A percentile compares a stretch with the other conserved stretches of the same genome.
These are phyloP conservation scores for Homarus americanus DNA, from an alignment of 1,140 invertebrate species.

Conservation along the genomic window DNA sequence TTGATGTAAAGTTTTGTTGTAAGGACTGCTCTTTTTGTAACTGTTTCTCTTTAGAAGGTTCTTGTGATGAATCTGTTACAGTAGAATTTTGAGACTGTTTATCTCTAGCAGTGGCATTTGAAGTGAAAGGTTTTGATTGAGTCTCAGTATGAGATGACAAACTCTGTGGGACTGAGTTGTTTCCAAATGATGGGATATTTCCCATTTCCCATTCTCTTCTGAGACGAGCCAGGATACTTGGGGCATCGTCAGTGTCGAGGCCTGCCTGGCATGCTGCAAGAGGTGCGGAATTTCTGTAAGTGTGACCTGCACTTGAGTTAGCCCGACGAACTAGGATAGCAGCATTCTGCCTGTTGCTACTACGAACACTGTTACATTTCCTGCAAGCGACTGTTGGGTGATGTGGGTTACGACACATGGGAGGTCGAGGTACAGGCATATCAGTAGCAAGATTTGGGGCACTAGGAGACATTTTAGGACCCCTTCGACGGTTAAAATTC, in stretches of 20 bases:
- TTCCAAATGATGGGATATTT: constrained; percentile 45
- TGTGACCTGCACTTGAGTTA: constrained; percentile 59
- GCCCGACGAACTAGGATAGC: constrained; percentile 60
- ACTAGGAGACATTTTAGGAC: constrained; percentile 42
- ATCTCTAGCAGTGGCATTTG: not conserved
- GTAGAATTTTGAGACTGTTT: not conserved
- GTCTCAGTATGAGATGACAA: not conserved
- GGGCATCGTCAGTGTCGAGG: constrained; percentile 48
- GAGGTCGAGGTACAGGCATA: constrained; percentile 47
- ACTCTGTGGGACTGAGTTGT: constrained; percentile 11
- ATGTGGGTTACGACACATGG: constrained; percentile 61
- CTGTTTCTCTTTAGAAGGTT: not conserved
- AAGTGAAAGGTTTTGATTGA: not conserved
- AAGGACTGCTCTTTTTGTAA: not conserved
- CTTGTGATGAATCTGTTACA: not conserved
- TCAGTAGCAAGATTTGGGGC: constrained; percentile 55
- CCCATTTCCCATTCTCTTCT: constrained; percentile 61
- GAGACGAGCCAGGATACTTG: constrained; percentile 60
- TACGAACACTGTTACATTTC: constrained; percentile 64
- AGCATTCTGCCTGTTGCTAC: constrained; percentile 62
- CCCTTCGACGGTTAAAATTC: constrained; percentile 18
- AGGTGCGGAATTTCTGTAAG: constrained; percentile 61
- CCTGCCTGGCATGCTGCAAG: constrained; percentile 33
- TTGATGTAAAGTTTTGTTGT: not conserved
- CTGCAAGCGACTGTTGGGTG: constrained; percentile 64